A percentile compares a stretch with the other conserved stretches of the same genome.
These are phyloP conservation scores for Pyrgilauda ruficollis DNA, from an alignment of 2,113 vertebrate species.

Conservation along the genomic window DNA sequence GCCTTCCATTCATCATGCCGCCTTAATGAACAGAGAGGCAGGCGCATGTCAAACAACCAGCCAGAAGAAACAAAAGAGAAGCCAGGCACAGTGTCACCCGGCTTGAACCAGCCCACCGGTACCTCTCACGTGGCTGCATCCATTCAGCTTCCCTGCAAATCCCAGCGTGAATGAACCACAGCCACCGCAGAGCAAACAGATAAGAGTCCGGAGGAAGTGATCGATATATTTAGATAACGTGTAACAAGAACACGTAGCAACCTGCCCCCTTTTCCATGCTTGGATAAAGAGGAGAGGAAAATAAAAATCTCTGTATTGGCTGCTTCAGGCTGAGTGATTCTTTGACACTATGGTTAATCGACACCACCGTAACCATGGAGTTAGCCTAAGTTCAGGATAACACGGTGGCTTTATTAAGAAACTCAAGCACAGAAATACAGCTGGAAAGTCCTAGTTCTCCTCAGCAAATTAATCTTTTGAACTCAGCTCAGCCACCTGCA, in stretches of 20 bases:
- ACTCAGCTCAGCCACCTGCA: slow-evolving; percentile 29
- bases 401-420: not conserved
- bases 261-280: not conserved
- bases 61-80: slow-evolving; percentile 49
- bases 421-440: slow-evolving; percentile 11
- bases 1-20: not conserved
- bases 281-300: not conserved
- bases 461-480: slow-evolving; percentile 11
- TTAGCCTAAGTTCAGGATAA: slow-evolving; percentile 34
- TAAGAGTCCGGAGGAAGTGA: slow-evolving; percentile 37
- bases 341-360: not conserved
- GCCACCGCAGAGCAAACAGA: slow-evolving; percentile 41
- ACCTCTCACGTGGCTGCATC: not conserved
- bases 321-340: slow-evolving; percentile 5
- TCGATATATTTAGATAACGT: slow-evolving; percentile 57
- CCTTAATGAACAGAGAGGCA: slow-evolving; percentile 8
- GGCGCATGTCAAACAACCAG: slow-evolving; percentile 26
- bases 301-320: not conserved
- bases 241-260: slow-evolving; percentile 50
- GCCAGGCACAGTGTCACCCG: not conserved
- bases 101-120: not conserved
- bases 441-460: slow-evolving; percentile 25
- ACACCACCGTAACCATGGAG: slow-evolving; percentile 15
- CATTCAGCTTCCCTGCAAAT: slow-evolving; percentile 12
- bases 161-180: slow-evolving; percentile 22